phyloP scores from a whole-genome alignment of 2,797 vertebrate genomes.

The Phrynocephalus guinanensis region DNA sequence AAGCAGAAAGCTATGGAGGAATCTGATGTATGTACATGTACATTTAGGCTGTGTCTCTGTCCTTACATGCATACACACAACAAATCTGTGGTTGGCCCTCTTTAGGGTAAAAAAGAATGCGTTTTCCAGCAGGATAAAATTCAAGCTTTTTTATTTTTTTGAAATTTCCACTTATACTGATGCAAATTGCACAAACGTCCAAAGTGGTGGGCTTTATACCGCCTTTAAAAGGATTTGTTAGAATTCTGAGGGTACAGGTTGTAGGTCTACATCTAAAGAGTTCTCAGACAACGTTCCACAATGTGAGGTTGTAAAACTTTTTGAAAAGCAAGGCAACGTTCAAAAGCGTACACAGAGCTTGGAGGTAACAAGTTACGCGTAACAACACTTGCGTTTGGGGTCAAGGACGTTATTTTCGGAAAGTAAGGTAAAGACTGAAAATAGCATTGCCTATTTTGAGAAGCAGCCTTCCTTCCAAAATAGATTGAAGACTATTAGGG shows the following conservation, averaged over 20 bases:
- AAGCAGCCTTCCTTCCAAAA: neutral
- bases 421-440: neutral
- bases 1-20: constrained; percentile 83
- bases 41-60: neutral
- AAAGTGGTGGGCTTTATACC: neutral
- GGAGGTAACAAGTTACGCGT: neutral
- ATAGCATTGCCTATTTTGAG: neutral
- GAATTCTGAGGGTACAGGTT: constrained; percentile 17
- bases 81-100: neutral
- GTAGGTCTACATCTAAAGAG: neutral
- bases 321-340: neutral
- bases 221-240: accelerated
- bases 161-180: neutral
- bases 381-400: neutral
- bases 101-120: neutral
- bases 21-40: neutral
- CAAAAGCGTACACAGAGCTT: neutral
- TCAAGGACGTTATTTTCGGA: neutral
- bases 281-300: neutral
- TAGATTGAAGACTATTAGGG: neutral
- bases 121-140: neutral
- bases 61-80: neutral
- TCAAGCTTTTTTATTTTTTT: neutral
- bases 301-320: neutral
- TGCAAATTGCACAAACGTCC: neutral